Base-by-base conservation (phyloP, 2,888 invertebrate species). In the Dioctria rufipes region DNA sequence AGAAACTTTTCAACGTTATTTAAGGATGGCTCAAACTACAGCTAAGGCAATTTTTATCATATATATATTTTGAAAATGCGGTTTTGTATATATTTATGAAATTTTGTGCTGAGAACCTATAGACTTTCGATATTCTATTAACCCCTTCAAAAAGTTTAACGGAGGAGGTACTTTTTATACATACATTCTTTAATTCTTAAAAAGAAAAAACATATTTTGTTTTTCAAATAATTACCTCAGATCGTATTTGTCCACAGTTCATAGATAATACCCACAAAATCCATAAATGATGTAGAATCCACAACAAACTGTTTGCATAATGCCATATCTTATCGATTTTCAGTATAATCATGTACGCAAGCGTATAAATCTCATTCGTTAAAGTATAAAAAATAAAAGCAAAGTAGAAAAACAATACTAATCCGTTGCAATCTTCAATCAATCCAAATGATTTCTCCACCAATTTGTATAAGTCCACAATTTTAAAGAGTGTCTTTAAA, bases 381-480 rank as follows among this genome's bases (percentile, higher is more conserved):
- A 73, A n/a, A 8, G 73, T 73, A 54, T 73, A 73, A 73, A 73
- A 73, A 8, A 73, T 39, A 39, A 54, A 73, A 13, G 73, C 54
- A 37, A 58, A 39, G 40, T 73, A 73, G 5, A 73, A 54, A 2
- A 73, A 3, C 5, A 73, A 40, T 11, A 73, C n/a, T 58, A 58
- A 6, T n/a, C 73, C 73, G 25, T 73, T 73, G n/a, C 39, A 58
- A 13, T 73, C 73, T 37, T 73, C 67, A 37, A 67, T 49, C 43
- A 49, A 37, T 37, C 46, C 49, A 11, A 67, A 67, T 13, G 67
- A 43, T 46, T 67, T 67, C 46, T 67, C 67, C n/a, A 67, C 49
- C 3, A 49, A 46, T 43, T 67, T 67, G 46, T 67, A 67, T 13
- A 67, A 9, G 3, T 67, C 67, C 9, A 67, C 49, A n/a, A 67